phyloP scores from a whole-genome alignment of 2,888 invertebrate species.

The Ametastegia equiseti region DNA sequence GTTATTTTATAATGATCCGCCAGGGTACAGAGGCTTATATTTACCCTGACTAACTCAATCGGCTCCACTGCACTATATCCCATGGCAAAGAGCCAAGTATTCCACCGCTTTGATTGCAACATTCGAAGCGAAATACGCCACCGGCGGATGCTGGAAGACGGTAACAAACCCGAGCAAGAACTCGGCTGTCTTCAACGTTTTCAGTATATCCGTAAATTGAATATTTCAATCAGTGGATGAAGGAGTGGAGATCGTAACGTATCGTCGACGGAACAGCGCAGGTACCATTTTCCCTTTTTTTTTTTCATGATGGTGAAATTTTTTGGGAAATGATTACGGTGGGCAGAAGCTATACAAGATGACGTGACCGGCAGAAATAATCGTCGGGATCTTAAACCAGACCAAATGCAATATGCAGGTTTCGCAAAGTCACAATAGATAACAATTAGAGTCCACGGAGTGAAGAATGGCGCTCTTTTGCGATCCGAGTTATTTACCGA shows the following conservation, averaged over 20 bases:
- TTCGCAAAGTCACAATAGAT: not conserved
- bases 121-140: slow-evolving; percentile 21
- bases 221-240: not conserved
- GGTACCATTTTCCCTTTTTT: no score
- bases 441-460: slow-evolving; percentile 1
- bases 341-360: no score
- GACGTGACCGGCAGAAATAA: not conserved
- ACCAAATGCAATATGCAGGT: not conserved
- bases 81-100: slow-evolving; percentile 31
- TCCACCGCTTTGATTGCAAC: slow-evolving; percentile 32
- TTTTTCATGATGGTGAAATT: no score
- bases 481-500: not conserved
- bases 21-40: slow-evolving; percentile 16
- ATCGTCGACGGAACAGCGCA: not conserved
- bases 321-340: no score
- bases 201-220: not conserved
- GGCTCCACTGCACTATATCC: not conserved
- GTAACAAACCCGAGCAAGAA: not conserved
- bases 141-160: slow-evolving; percentile 13
- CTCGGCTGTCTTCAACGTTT: not conserved
- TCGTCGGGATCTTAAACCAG: not conserved
- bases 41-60: slow-evolving; percentile 7
- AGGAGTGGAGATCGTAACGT: no score
- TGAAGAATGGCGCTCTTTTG: not conserved
- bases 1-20: not conserved